Evolutionary conservation across 2,888 invertebrate species (phyloP), one percentile per base, ranked within the genome.

Genomic region (Eupithecia vulgata): DNA sequence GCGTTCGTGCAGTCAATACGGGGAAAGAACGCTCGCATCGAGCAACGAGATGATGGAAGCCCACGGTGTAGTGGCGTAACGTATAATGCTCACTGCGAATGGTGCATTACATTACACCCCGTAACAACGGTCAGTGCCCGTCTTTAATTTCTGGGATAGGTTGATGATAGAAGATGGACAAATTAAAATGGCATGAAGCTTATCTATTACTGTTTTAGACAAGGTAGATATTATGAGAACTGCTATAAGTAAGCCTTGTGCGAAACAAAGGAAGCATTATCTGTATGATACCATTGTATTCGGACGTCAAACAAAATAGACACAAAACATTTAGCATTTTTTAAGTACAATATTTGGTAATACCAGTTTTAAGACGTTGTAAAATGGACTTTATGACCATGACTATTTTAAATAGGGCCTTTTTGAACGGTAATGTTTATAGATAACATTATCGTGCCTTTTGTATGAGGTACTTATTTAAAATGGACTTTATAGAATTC

Each of bases 221-320:
- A 48, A n/a, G 17, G 10, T 25, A 25, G 48, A 48, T n/a, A 48
- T 48, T 45, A 17, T 5, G 8, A 21, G 25, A 57, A 25, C 25
- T 57, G 21, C 25, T 57, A 25, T 5, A 12, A 3, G 21, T 4
- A 57, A 57, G 57, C n/a, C 25, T 25, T 57, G 25, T 12, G 21
- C 21, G 57, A 57, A 57, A 57, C 57, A 57, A 57, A 57, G 57
- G 13, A 57, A 57, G 57, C 25, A 25, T 57, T 57, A 25, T 57
- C 48, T 25, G 21, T 25, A 10, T 21, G 10, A 52, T 21, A 25
- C 5, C 57, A 57, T 57, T 57, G 52, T 52, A 57, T 57, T 25
- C 57, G 25, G 57, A 57, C 12, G 25, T 1, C 13, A 12, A 57
- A 57, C 21, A 57, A 57, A 52, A 48, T n/a, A 5, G 6, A 52